Base-by-base conservation (phyloP, 2,888 invertebrate genomes). In the Drosophila eohydei region DNA sequence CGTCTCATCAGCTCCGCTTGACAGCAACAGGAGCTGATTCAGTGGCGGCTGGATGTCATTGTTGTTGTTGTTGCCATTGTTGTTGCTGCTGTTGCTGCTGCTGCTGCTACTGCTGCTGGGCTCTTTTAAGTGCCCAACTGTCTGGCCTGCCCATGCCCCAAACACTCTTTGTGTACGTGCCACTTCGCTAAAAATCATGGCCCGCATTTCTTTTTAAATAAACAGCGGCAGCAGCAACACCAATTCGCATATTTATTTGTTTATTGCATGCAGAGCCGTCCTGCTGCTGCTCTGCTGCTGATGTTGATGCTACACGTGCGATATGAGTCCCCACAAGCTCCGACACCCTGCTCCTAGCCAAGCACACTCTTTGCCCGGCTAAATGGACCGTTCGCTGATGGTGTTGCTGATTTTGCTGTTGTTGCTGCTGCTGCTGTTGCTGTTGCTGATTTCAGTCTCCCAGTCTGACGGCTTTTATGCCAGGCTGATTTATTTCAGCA, bases 101-200 rank as follows among this genome's bases (percentile, higher is more conserved):
- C 12, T 40, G 28, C 2, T 9, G 55, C 8, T 46, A 48, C 44
- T 69, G 65, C 61, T 55, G 32, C 56, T 69, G 80, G 78, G 80
- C 67, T 73, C 58, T 72, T 83, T 83, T 73, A 83, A 84, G 84
- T 82, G 83, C 56, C 81, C 84, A 77, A 81, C 83, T 83, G 84
- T 88, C 84, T 84, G 84, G 84, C 57, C 26, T 50, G 40, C 68
- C 60, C 77, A 67, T 76, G 62, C 74, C 66, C 61, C 56, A 60
- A 56, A 65, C 43, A 51, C 63, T 71, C 61, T 43, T 73, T 76
- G 74, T 78, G 86, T 87, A 86, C 86, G 86, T 86, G 86, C 87
- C 87, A 82, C 78, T 80, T 84, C 79, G 89, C 80, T 82, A 75
- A 86, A 86, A 88, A 86, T 86, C 88, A 84, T 84, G 82, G 84